Percentiles rank a stretch among this genome's conserved stretches.
Evolutionary conservation across 2,797 vertebrate genomes (phyloP).

Genomic region (Neomorphus geoffroyi): DNA sequence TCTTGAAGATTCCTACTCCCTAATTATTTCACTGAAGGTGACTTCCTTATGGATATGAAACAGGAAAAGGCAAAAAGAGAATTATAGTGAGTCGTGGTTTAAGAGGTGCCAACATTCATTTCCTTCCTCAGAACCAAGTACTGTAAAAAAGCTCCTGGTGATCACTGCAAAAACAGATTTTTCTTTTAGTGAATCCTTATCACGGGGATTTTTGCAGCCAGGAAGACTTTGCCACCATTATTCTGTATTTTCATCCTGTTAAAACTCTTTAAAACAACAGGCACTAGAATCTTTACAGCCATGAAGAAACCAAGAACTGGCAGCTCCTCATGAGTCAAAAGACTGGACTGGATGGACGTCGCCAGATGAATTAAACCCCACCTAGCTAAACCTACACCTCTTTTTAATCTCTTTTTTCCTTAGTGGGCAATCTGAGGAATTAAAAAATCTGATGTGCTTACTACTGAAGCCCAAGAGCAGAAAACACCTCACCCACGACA

Average conservation of each 20-base stretch:
- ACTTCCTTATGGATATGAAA: not conserved
- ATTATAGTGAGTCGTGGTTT: accelerated
- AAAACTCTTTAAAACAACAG: not conserved
- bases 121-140: not conserved
- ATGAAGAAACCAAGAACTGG: not conserved
- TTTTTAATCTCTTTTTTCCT: not conserved
- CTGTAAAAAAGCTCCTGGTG: not conserved
- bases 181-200: not conserved
- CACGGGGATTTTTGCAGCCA: not conserved
- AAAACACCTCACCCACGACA: not conserved
- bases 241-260: not conserved
- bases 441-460: not conserved
- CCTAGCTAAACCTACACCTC: not conserved
- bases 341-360: not conserved
- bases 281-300: not conserved
- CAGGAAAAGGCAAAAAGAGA: not conserved
- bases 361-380: not conserved
- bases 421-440: not conserved
- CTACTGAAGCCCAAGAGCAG: not conserved
- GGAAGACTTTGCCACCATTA: not conserved
- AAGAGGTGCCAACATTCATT: not conserved
- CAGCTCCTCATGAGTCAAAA: accelerated
- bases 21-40: not conserved
- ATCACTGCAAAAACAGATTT: not conserved
- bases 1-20: not conserved